Evolutionary conservation across 2,797 vertebrate species (phyloP), one percentile per base, ranked within the genome.

Genomic region (Erethizon dorsatum): DNA sequence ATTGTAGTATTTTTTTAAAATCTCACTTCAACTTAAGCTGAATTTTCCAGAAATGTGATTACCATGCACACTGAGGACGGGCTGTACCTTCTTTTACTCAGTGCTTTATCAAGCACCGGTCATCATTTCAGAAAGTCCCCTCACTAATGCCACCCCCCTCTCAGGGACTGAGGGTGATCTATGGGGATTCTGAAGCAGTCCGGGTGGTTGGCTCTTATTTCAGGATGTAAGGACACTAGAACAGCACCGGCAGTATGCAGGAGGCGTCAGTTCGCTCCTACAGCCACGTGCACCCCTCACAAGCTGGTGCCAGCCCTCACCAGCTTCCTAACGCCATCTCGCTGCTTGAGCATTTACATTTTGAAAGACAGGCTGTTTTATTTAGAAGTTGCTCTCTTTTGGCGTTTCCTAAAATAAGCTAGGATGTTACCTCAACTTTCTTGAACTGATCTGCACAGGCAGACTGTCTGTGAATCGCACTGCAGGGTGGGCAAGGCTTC

Each of bases 41-140:
- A 50, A 57, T 86, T 80, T 94, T 93, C 77, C 82, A 96, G 73
- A 92, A 88, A 96, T 22, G 8, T 13, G 63, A 18, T 57, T 52
- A 90, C 14, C 12, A 75, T 14, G 22, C 73, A 67, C 54, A 88
- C 3, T 52, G 61, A 54, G 50, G 41, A 59, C 37, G 52, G 33
- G 13, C 26, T 37, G 1, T 28, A 26, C 8, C 14, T 14, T 54
- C 37, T 65, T 52, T 82, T 22, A 28, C 45, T 73, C 26, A 37
- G 71, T 63, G 24, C 5, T 75, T 94, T 37, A 59, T 26, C 31
- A 61, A 92, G 24, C 0, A 14, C 50, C 2, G n/a, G 33, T 69
- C 14, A 18, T 33, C 54, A 22, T 52, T 83, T 73, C 50, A 63
- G 57, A 91, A 91, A 87, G 65, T 37, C 13, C 1, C 2, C 14